Conservation (phyloP, 1,140 invertebrate species). For the Palaemon carinicauda region DNA sequence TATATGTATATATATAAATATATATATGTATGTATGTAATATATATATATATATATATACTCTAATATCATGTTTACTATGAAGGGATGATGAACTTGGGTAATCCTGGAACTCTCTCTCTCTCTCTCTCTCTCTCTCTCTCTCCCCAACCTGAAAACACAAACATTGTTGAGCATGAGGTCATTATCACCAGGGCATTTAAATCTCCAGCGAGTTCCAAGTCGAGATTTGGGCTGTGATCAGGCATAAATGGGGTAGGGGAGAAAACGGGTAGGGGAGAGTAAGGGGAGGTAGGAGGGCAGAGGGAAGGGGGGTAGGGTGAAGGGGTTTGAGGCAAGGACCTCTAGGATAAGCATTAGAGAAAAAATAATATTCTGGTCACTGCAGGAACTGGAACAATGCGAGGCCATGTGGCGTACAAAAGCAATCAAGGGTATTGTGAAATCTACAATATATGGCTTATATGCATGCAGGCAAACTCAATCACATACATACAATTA, state of each 20-base stretch:
- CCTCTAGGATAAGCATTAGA: neutral
- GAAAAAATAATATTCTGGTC: neutral
- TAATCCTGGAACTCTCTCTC: too few relatives aligned
- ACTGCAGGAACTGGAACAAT: neutral
- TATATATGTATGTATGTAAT: too few relatives aligned
- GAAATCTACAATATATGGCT: too few relatives aligned
- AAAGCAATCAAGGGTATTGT: neutral
- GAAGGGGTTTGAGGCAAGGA: neutral
- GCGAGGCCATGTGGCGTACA: neutral
- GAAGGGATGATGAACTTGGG: too few relatives aligned
- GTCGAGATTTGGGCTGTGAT: neutral
- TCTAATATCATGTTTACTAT: too few relatives aligned
- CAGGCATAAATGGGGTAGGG: neutral
- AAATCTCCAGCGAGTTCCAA: neutral
- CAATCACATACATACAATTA: too few relatives aligned
- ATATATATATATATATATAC: too few relatives aligned
- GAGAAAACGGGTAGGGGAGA: neutral
- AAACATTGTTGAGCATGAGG: neutral
- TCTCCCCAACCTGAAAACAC: neutral
- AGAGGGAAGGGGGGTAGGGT: neutral
- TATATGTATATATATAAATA: too few relatives aligned
- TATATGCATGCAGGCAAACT: too few relatives aligned
- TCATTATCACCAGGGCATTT: neutral
- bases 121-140: neutral
- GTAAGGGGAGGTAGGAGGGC: neutral